Evolutionary conservation across 2,113 vertebrate species (phyloP), one percentile per base, ranked within the genome.

Genomic region (Bettongia penicillata): DNA sequence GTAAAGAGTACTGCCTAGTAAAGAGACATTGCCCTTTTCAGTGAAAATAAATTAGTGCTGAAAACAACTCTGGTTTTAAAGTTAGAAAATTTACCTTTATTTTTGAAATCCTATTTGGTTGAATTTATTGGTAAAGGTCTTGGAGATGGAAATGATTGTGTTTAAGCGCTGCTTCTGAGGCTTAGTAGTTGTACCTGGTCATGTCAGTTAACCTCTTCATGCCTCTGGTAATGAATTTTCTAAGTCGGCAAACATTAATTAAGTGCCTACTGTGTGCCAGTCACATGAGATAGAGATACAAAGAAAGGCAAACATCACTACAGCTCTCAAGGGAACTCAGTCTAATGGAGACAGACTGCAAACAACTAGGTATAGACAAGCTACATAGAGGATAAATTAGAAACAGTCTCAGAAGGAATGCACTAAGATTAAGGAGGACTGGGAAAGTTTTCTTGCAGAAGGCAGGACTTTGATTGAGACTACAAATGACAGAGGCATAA

Each of bases 61-160:
- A 96, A 96, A 94, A 93, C 90, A 89, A 90, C 92, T 90, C 48
- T 93, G 55, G 8, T 47, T 90, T 84, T 94, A 92, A 96, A 43
- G 91, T 3, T 19, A 47, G 55, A 68, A 6, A n/a, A 93, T 28
- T 24, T 57, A 49, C n/a, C 25, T 61, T 7, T 92, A 68, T 93
- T 93, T 95, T 68, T 28, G 57, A 19, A 24, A 94, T 93, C 19
- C 0, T n/a, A 90, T 94, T 93, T 91, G 14, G 16, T 92, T 95
- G 91, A 55, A 11, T 51, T 43, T 14, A 26, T 4, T 5, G 89
- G 14, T 91, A 12, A 90, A 68, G 12, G 12, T 4, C 55, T 5
- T n/a, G 61, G 37, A 68, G 12, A n/a, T n/a, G 14, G 14, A 31
- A 77, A 77, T n/a, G 31, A 31, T 37, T 43, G 16, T n/a, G 6